Conservation (phyloP, 2,797 vertebrate species). For the Melanogrammus aeglefinus region DNA sequence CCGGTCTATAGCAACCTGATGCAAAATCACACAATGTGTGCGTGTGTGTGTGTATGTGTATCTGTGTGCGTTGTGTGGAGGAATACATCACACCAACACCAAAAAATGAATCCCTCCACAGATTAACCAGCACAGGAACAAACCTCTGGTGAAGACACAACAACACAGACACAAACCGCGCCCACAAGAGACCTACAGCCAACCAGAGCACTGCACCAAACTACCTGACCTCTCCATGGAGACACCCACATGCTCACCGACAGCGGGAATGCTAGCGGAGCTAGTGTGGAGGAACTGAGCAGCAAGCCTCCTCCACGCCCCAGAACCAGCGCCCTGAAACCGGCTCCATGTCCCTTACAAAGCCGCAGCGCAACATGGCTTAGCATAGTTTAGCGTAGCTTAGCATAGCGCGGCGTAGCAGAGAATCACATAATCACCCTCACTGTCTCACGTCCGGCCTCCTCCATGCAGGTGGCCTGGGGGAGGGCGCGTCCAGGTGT, state of each 20-base stretch:
- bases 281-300: not conserved
- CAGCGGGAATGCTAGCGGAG: not conserved
- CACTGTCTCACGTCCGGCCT: not conserved
- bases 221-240: not conserved
- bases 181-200: not conserved
- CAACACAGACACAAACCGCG: not conserved
- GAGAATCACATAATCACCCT: not conserved
- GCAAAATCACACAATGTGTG: not conserved
- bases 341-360: too few relatives aligned
- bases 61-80: not conserved
- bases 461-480: not conserved
- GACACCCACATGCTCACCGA: not conserved
- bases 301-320: not conserved
- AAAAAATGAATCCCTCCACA: not conserved
- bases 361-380: not conserved
- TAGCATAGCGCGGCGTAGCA: not conserved
- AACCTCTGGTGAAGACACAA: not conserved
- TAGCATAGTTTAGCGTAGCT: not conserved
- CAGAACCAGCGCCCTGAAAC: not conserved
- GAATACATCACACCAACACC: not conserved
- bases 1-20: not conserved
- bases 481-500: too few relatives aligned
- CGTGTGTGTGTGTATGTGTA: not conserved
- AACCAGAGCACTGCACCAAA: not conserved
- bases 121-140: not conserved